Percentiles rank a stretch among this genome's conserved stretches.
Conservation (phyloP, 2,888 invertebrate genomes). For the Seladonia tumulorum region DNA sequence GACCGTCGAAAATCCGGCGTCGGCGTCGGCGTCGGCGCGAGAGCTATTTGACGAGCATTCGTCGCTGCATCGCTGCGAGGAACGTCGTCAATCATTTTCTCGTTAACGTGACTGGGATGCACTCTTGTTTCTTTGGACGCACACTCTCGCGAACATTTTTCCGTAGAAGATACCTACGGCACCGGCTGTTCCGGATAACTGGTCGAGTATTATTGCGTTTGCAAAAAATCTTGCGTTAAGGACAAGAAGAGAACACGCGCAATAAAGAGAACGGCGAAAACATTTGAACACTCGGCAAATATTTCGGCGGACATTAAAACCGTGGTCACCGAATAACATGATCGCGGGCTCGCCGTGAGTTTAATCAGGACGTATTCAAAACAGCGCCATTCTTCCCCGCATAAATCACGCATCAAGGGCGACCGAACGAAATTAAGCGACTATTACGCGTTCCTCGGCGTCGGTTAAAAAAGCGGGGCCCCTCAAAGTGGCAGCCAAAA, state of each 20-base stretch:
- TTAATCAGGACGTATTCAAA: constrained; percentile 38
- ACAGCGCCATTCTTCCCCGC: background rate
- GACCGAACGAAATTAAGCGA: constrained; percentile 37
- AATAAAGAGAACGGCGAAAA: background rate
- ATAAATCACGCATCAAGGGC: constrained; percentile 35
- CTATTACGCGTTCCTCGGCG: constrained; percentile 32
- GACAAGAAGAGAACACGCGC: too few species aligned
- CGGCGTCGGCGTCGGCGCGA: background rate
- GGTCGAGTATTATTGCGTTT: background rate
- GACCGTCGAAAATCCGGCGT: background rate
- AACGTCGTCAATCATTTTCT: constrained; percentile 29
- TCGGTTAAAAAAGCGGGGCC: constrained; percentile 29
- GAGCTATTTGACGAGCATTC: background rate
- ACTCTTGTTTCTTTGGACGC: background rate
- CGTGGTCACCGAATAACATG: background rate
- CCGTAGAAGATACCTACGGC: background rate
- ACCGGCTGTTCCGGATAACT: background rate
- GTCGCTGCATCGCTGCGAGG: background rate
- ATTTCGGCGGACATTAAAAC: constrained; percentile 12
- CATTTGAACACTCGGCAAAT: background rate
- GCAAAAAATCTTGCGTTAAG: background rate
- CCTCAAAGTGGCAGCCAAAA: constrained; percentile 58
- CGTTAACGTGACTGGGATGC: constrained; percentile 11
- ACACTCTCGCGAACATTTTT: background rate
- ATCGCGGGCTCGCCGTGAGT: background rate